Base-by-base conservation (phyloP, 2,888 invertebrate genomes). In the Cantharis lateralis region DNA sequence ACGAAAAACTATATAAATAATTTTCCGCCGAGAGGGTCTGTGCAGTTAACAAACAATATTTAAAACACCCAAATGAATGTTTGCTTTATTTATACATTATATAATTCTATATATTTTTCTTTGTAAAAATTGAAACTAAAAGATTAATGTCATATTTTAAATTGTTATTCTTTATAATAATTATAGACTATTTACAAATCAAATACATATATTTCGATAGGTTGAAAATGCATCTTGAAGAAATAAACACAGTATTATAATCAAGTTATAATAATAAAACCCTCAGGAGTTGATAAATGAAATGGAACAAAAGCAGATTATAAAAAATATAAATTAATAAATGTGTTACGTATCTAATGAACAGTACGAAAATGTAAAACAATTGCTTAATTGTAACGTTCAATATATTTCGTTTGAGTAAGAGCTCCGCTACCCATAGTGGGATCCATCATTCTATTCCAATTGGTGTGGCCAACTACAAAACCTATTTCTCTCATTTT, bases 391-490 rank as follows among this genome's bases (percentile, higher is more conserved):
- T 28, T 78, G 24, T 78, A 75, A 48, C 85, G 89, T 85, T 93
- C 95, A 83, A 97, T 96, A 88, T 96, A 98, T 91, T 98, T 98
- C 81, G 98, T 98, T 88, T 95, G 94, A 76, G 97, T 98, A 70
- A 98, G 92, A 13, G 97, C 98, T 84, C 94, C 93, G 84, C 95
- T 93, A 4, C 97, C 98, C 88, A 93, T 94, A 24, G 95, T 93
- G 2, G 96, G 96, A 88, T 98, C 98, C 88, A 96, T 96, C 94
- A 98, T 97, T 81, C 97, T 92, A 80, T 94, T 93, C 98, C 98
- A 98, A 87, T 98, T 96, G 0, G 98, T 98, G 86, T 97, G 97
- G 0, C 98, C 98, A 77, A 98, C 97, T 71, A 98, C 97, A 89
- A 98, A 98, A 18, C 98, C 98, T 80, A 98, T 94, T 24, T 96